Conservation (phyloP, 2,888 invertebrate species). For the Ochropleura plecta region DNA sequence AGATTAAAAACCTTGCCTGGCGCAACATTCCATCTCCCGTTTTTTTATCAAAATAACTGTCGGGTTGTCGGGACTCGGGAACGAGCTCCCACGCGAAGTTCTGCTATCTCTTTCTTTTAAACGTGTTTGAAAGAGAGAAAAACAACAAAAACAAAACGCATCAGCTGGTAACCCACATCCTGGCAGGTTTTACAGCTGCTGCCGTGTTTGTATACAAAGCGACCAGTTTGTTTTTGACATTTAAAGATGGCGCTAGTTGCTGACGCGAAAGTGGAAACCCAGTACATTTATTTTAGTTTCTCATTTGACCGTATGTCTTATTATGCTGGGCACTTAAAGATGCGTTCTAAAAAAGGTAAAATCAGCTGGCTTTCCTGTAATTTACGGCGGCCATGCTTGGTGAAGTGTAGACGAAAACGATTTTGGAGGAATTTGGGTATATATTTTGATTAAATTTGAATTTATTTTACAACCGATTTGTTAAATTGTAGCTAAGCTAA, state of each 20-base stretch:
- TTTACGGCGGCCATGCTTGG: slow-evolving; percentile 3
- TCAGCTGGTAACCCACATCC: slow-evolving; percentile 66
- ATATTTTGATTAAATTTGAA: background rate
- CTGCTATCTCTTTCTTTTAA: slow-evolving; percentile 29
- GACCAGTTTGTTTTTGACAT: background rate
- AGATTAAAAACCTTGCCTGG: slow-evolving; percentile 3
- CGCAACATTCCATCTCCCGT: slow-evolving; percentile 48
- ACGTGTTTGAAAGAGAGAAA: slow-evolving; percentile 36
- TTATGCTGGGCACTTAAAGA: background rate
- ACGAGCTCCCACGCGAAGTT: slow-evolving; percentile 44
- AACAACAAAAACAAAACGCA: slow-evolving; percentile 56
- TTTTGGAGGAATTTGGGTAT: background rate
- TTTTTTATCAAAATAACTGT: slow-evolving; percentile 66
- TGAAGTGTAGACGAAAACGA: background rate
- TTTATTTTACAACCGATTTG: background rate
- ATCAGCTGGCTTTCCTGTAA: slow-evolving; percentile 44
- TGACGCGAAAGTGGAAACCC: background rate
- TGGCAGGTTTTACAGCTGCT: slow-evolving; percentile 65
- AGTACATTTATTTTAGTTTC: slow-evolving; percentile 11
- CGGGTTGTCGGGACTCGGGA: slow-evolving; percentile 53
- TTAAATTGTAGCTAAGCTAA: background rate
- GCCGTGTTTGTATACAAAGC: slow-evolving; percentile 29
- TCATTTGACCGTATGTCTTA: background rate
- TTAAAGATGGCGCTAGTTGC: slow-evolving; percentile 17
- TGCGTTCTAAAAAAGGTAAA: slow-evolving; percentile 24